Percentiles rank a stretch among this genome's conserved stretches.
Conservation (phyloP, 2,113 vertebrate genomes). For the Aegotheles bennettii region DNA sequence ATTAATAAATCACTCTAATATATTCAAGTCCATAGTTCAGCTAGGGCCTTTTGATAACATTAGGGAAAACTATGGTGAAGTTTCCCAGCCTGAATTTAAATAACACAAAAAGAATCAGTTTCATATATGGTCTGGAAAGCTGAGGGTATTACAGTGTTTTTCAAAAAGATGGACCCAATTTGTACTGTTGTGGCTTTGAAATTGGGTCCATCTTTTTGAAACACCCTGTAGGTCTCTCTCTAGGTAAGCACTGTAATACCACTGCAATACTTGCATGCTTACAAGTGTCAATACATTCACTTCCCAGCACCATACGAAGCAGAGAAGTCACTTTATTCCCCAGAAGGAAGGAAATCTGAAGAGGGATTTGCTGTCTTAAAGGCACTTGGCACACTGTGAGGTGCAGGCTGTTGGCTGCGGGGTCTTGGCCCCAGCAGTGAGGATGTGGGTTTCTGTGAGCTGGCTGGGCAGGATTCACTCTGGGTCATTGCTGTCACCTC, state of each 20-base stretch:
- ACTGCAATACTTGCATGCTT: background rate
- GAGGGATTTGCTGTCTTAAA: background rate
- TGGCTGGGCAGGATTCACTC: background rate
- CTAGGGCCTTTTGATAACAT: background rate
- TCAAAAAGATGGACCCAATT: no score
- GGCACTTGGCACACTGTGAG: rapidly evolving
- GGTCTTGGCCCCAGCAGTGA: background rate
- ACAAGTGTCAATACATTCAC: background rate
- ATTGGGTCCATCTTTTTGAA: no score
- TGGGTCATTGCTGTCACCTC: background rate
- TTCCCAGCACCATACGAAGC: background rate
- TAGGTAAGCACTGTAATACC: background rate
- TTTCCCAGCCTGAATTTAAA: background rate
- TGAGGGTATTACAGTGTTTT: background rate
- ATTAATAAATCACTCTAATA: background rate
- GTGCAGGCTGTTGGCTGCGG: background rate
- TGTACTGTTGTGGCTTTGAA: no score
- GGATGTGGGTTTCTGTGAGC: background rate
- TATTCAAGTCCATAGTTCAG: background rate
- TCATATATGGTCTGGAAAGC: rapidly evolving
- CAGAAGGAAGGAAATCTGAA: background rate
- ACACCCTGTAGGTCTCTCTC: background rate
- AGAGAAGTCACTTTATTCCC: background rate
- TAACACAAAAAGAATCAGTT: background rate
- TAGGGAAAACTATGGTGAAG: background rate